Evolutionary conservation across 2,888 invertebrate genomes (phyloP), one percentile per base, ranked within the genome.

Genomic region (Hyalella azteca): DNA sequence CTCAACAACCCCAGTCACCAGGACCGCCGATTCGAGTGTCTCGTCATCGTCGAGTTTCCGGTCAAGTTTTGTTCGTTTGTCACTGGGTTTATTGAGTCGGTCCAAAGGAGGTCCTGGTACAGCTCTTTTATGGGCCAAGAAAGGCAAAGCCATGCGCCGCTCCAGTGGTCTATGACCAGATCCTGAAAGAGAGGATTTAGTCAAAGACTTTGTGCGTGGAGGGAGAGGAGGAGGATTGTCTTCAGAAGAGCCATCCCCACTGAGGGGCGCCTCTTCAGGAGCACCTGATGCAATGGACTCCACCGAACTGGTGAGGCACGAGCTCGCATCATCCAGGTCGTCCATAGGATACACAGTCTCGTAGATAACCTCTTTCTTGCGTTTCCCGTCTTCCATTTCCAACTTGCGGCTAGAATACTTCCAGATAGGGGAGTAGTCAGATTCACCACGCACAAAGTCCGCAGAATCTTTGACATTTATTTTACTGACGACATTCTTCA

Each of bases 81-180:
- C 66, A n/a, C 19, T n/a, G n/a, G 66, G 66, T 19, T 66, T 66
- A 29, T 32, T 66, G 36, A 66, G 54, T 79, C 29, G 54, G 66
- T 15, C 73, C 54, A 15, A 45, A 77, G 49, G 73, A 59, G 32
- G 82, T 5, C 26, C 54, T 40, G 40, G 39, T 26, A 40, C 59
- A 39, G 41, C 15, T 39, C 73, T 48, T 73, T 73, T 36, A 36
- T 7, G 50, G 11, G 79, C 13, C 26, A 40, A 11, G 49, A 45
- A 15, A 32, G 79, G 87, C 87, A 89, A 86, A 59, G 90, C 90
- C 86, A 89, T 89, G 0, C 91, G 92, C 84, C 94, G 90, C 87
- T 95, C 94, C 84, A 95, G 88, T 15, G 95, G 94, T 48, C 84
- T 60, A 77, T 85, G 79, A 60, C 66, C 77, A 39, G 81, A 77